These are phyloP conservation scores for Cheirogaleus major DNA, from an alignment of 2,797 vertebrate genomes.

Conservation along the genomic window DNA sequence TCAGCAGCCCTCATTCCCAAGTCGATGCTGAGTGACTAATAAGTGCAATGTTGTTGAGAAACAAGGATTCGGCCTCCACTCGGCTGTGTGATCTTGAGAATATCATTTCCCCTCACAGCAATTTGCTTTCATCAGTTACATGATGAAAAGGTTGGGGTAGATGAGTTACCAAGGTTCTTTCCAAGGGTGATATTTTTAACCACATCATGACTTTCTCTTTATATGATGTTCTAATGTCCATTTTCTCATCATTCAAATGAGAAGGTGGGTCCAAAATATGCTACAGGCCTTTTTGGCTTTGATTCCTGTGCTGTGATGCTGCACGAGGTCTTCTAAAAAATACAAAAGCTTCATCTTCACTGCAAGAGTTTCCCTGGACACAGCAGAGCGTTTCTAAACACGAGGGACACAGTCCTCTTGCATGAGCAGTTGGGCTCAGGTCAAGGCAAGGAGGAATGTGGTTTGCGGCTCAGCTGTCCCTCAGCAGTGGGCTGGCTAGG, in stretches of 20 bases:
- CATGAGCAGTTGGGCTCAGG: neutral
- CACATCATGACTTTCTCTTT: neutral
- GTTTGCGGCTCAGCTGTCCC: neutral
- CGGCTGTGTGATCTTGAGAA: neutral
- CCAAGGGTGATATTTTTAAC: neutral
- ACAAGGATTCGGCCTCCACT: neutral
- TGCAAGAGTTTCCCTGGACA: neutral
- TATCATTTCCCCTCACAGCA: neutral
- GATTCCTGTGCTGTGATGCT: neutral
- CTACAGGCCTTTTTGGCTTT: neutral
- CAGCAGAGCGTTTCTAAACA: neutral
- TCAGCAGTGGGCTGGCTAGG: neutral
- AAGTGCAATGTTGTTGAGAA: neutral
- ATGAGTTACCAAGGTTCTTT: neutral
- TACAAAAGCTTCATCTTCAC: neutral
- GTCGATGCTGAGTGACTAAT: fast-evolving
- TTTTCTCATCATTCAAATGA: neutral
- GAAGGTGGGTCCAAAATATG: neutral
- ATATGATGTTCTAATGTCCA: neutral
- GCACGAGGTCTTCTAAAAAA: neutral
- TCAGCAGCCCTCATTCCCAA: neutral
- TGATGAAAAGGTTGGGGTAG: neutral
- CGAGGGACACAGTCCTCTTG: neutral
- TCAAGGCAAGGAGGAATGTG: neutral
- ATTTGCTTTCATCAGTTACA: neutral